Percentiles rank a stretch among this genome's conserved stretches.
phyloP scores from a whole-genome alignment of 2,888 invertebrate species.

The Metalampra italica region DNA sequence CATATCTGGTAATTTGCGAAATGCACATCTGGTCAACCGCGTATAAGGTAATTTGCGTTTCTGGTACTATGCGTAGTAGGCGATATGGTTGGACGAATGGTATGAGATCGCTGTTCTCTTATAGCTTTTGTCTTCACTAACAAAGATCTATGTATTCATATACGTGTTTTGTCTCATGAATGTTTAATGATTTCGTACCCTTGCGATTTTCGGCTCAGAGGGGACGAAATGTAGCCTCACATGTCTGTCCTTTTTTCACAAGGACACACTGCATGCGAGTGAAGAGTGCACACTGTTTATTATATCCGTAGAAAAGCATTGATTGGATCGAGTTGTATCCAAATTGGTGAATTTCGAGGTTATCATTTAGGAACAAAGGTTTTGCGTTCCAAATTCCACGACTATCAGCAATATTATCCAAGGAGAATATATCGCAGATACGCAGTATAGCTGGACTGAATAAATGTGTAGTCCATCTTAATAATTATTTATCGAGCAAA shows the following conservation, averaged over 20 bases:
- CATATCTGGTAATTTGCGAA: too few species aligned
- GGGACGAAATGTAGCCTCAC: slow-evolving; percentile 23
- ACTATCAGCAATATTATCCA: too few species aligned
- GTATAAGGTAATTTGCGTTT: too few species aligned
- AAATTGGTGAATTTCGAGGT: slow-evolving; percentile 1
- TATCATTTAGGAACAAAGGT: neutral
- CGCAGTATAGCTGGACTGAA: too few species aligned
- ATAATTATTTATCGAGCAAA: too few species aligned
- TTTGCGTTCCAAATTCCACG: too few species aligned
- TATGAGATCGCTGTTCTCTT: slow-evolving; percentile 6
- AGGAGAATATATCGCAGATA: too few species aligned
- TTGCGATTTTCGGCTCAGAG: slow-evolving; percentile 40
- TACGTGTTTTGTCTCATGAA: slow-evolving; percentile 50
- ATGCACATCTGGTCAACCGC: too few species aligned
- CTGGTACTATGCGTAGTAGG: too few species aligned
- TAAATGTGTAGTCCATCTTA: too few species aligned
- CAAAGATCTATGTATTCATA: slow-evolving; percentile 12
- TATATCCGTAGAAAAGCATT: neutral
- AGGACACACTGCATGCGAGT: neutral
- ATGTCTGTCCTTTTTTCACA: slow-evolving; percentile 16
- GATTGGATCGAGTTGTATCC: neutral
- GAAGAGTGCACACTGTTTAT: neutral
- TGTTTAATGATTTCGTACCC: slow-evolving; percentile 43
- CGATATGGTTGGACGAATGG: too few species aligned
- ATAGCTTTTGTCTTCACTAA: slow-evolving; percentile 1